These are phyloP conservation scores for Apodemia zela DNA, from an alignment of 2,888 invertebrate genomes.

Conservation along the genomic window DNA sequence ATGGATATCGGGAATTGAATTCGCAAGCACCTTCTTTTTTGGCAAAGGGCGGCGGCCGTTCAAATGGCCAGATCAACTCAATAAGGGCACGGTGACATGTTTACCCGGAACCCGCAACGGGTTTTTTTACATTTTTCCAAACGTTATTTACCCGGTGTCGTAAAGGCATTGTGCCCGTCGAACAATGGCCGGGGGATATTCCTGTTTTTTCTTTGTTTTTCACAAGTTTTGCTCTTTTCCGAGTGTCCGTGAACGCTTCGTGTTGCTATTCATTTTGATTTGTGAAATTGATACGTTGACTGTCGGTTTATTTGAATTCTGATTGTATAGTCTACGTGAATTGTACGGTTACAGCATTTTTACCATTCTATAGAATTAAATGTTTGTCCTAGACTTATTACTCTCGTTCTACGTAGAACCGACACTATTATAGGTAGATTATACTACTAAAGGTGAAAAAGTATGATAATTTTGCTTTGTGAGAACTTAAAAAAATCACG, in stretches of 20 bases:
- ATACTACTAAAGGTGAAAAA: no score
- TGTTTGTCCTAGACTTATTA: not conserved
- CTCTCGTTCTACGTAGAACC: not conserved
- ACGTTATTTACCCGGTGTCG: conserved; percentile 77
- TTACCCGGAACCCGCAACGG: conserved; percentile 73
- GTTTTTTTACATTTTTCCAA: conserved; percentile 71
- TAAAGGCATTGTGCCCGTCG: conserved; percentile 71
- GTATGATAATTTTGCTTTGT: no score
- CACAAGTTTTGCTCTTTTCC: conserved; percentile 45
- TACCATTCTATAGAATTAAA: no score
- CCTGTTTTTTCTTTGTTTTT: conserved; percentile 43
- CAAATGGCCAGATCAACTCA: conserved; percentile 78
- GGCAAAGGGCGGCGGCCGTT: conserved; percentile 48
- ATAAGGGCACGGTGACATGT: conserved; percentile 73
- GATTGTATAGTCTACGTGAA: not conserved
- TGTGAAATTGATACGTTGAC: conserved; percentile 44
- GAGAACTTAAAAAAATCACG: no score
- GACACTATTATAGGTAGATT: no score
- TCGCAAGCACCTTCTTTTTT: conserved; percentile 62
- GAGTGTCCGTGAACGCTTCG: conserved; percentile 38
- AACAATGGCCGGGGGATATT: conserved; percentile 57
- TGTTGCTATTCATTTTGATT: conserved; percentile 52
- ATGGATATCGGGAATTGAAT: conserved; percentile 79
- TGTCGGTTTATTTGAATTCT: conserved; percentile 29
- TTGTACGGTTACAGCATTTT: not conserved